Conservation (phyloP, 2,113 vertebrate species). For the Apteryx owenii region DNA sequence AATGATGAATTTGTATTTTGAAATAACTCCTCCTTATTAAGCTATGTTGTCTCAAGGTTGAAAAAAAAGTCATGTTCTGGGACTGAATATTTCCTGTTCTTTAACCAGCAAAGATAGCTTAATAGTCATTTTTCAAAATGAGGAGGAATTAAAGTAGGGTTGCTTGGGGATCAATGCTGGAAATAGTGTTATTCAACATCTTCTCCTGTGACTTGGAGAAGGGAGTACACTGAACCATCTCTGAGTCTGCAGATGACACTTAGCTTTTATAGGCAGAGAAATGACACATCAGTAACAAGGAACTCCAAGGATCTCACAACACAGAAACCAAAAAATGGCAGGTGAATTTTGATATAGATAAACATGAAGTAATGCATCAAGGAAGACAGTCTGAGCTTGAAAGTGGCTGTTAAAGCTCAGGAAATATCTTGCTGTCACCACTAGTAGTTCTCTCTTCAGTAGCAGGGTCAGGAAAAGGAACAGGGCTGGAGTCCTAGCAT, state of each 20-base stretch:
- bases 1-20: background rate
- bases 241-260: too few species aligned
- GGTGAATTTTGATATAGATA: background rate
- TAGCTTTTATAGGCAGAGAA: too few species aligned
- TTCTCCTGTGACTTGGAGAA: background rate
- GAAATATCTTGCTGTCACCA: background rate
- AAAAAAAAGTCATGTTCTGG: background rate
- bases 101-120: background rate
- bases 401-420: background rate
- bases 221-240: background rate
- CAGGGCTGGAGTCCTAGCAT: background rate
- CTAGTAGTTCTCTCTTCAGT: background rate
- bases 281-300: background rate
- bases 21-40: background rate
- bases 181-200: background rate
- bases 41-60: rapidly evolving
- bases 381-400: background rate
- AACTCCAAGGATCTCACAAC: background rate
- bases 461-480: background rate
- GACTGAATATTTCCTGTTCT: background rate
- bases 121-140: background rate
- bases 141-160: too few species aligned
- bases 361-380: too few species aligned
- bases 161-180: background rate
- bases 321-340: background rate